These are phyloP conservation scores for Mormyrus hasselquistii DNA, from an alignment of 2,797 vertebrate genomes.

Conservation along the genomic window DNA sequence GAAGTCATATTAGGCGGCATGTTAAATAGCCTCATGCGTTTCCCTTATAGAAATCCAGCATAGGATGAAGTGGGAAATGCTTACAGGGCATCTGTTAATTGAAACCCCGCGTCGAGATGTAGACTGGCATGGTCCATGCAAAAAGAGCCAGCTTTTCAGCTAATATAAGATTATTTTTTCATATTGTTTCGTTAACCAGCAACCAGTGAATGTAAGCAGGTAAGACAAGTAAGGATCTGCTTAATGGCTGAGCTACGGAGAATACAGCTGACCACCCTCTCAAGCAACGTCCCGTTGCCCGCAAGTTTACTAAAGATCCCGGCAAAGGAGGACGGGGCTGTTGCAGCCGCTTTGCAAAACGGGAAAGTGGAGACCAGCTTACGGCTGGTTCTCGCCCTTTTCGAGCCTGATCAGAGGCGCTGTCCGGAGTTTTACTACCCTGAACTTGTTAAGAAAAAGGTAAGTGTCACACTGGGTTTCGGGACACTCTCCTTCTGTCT, in stretches of 20 bases:
- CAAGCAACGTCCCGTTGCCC: slow-evolving; percentile 40
- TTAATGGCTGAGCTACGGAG: slow-evolving; percentile 75
- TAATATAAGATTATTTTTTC: not conserved
- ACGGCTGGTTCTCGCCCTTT: slow-evolving; percentile 68
- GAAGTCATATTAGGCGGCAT: not conserved
- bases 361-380: slow-evolving; percentile 45
- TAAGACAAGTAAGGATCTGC: not conserved
- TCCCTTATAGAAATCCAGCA: not conserved
- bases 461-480: slow-evolving; percentile 22
- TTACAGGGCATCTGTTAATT: not conserved
- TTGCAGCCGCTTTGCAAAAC: not conserved
- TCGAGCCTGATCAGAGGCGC: slow-evolving; percentile 70
- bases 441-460: slow-evolving; percentile 66
- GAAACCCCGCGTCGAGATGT: not conserved
- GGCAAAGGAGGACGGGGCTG: slow-evolving; percentile 30
- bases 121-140: not conserved
- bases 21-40: slow-evolving; percentile 5
- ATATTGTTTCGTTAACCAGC: not conserved
- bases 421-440: slow-evolving; percentile 86
- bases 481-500: not conserved
- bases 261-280: slow-evolving; percentile 67
- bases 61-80: not conserved
- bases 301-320: slow-evolving; percentile 52
- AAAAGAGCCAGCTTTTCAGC: not conserved
- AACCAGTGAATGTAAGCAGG: not conserved